Conservation (phyloP, 2,113 vertebrate genomes). For the Corythornis vintsioides region DNA sequence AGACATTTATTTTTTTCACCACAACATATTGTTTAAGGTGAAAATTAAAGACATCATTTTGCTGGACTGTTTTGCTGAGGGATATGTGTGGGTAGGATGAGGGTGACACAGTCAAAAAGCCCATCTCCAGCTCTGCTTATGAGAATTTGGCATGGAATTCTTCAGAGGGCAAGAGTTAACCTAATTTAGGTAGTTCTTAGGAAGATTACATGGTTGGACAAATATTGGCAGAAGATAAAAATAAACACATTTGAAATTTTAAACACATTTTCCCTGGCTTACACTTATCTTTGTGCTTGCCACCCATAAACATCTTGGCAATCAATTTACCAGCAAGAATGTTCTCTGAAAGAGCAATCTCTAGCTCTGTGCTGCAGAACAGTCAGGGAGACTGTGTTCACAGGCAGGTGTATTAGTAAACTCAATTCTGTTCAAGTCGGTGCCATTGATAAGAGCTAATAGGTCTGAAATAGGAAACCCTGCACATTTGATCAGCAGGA, state of each 20-base stretch:
- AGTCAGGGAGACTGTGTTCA: not conserved
- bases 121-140: not conserved
- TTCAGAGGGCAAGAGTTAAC: not conserved
- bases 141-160: not conserved
- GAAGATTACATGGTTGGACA: not conserved
- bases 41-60: not conserved
- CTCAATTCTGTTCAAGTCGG: not conserved
- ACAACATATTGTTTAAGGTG: not conserved
- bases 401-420: not conserved
- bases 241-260: not conserved
- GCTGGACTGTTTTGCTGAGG: not conserved
- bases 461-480: not conserved
- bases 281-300: not conserved
- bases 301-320: not conserved
- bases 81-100: not conserved
- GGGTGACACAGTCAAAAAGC: not conserved
- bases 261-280: not conserved
- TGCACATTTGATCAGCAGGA: not conserved
- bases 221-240: conserved; percentile 14
- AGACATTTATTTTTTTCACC: not conserved
- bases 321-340: not conserved
- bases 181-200: not conserved
- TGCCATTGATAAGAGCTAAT: not conserved
- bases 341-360: not conserved
- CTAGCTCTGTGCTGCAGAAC: not conserved